Conservation (phyloP, 2,797 vertebrate genomes). For the Mionectes olivaceus region DNA sequence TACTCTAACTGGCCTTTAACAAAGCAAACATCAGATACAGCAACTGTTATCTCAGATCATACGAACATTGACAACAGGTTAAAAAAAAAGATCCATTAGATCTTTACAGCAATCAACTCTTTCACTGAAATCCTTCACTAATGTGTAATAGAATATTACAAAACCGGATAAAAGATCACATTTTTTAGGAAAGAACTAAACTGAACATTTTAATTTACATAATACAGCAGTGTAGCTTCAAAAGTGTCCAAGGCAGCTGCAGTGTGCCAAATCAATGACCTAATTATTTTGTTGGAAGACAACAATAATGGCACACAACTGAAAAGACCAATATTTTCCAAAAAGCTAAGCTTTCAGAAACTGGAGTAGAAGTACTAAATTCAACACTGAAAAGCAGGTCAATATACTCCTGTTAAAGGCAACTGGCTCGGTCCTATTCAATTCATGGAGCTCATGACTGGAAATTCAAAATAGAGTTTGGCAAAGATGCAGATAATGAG, state of each 20-base stretch:
- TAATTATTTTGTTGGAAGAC: conserved; percentile 14
- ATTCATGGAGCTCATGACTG: background rate
- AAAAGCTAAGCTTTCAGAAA: background rate
- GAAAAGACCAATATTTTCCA: conserved; percentile 39
- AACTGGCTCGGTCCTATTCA: background rate
- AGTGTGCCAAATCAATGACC: conserved; percentile 27
- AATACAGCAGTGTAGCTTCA: background rate
- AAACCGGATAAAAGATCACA: background rate
- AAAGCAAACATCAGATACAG: conserved; percentile 32
- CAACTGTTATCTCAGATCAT: background rate
- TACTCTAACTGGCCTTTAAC: background rate
- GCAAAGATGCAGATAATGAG: background rate
- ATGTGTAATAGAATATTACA: background rate
- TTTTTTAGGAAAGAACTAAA: conserved; percentile 20
- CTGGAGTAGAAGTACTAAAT: background rate
- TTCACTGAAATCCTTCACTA: conserved; percentile 26
- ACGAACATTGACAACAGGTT: conserved; percentile 50
- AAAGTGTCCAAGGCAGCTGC: background rate
- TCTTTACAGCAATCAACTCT: conserved; percentile 4
- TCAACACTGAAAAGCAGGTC: background rate
- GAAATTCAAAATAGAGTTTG: background rate
- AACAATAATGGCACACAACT: conserved; percentile 28
- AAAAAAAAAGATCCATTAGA: conserved; percentile 8
- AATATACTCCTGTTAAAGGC: background rate
- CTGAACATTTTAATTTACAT: background rate